These are phyloP conservation scores for Argentina silus DNA, from an alignment of 2,797 vertebrate genomes.

Conservation along the genomic window DNA sequence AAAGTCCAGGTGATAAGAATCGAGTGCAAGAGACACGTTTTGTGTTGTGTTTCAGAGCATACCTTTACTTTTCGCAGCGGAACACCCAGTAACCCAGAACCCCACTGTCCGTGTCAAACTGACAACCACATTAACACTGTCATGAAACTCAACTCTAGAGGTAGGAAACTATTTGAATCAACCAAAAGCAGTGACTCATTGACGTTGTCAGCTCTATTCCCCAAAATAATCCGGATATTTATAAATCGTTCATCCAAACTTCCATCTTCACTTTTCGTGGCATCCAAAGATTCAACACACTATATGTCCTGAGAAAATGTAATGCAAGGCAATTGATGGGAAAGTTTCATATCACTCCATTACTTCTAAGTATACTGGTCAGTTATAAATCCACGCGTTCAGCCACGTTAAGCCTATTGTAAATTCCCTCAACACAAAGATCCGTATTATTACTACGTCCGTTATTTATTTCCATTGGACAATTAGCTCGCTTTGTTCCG, in stretches of 20 bases:
- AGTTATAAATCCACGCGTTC: no score
- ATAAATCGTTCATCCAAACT: constrained; percentile 14
- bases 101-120: constrained; percentile 1
- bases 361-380: constrained; percentile 24
- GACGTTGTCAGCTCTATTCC: constrained; percentile 31
- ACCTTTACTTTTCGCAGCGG: constrained; percentile 10
- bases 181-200: constrained; percentile 6
- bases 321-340: neutral
- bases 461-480: constrained; percentile 11
- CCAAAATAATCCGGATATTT: neutral
- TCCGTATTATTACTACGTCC: no score
- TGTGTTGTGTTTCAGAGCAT: constrained; percentile 41
- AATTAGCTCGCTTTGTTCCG: neutral
- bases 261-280: neutral
- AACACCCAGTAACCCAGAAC: neutral
- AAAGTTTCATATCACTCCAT: constrained; percentile 27
- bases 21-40: constrained; percentile 7
- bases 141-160: neutral
- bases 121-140: neutral
- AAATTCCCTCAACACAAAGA: no score
- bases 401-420: no score
- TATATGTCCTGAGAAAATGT: neutral
- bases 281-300: constrained; percentile 13
- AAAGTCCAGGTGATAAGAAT: constrained; percentile 36
- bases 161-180: neutral